Base-by-base conservation (phyloP, 2,888 invertebrate genomes). In the Ecliptopera silaceata region DNA sequence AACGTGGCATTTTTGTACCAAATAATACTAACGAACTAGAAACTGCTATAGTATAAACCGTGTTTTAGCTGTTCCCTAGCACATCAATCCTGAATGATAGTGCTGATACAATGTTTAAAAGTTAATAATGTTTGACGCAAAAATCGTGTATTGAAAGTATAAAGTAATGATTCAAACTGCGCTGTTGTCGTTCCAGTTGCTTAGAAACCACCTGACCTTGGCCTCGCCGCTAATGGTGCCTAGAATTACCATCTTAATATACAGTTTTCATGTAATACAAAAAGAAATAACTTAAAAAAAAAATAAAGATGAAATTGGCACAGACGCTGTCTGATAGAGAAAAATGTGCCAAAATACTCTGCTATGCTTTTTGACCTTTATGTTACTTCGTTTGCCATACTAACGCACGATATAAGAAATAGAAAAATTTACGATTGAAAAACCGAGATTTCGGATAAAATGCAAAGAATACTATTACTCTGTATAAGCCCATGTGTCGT, bases 101-200 rank as follows among this genome's bases (percentile, higher is more conserved):
- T 60, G 15, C 46, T 26, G 26, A 8, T 26, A 6, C 52, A 48
- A 36, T 20, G 32, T 51, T 68, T 61, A 64, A 45, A 26, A 54
- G 52, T 53, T 64, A 66, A 70, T 66, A 67, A 65, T 38, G 64
- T 59, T 57, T 59, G 63, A 56, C 55, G 59, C 50, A 56, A 59
- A 70, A 70, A 67, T 63, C 70, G 69, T 74, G 72, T 61, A 51
- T 52, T 63, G 59, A 32, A 56, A 50, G 51, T 60, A 56, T 59
- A 51, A 58, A 47, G 56, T 47, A n/a, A 59, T 50, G 38, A 43
- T 46, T 46, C 46, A 67, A 65, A 11, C 39, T 58, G 61, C 56
- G 69, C 65, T 74, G 77, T 77, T 77, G 77, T 69, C 64, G 63
- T 66, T 59, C 38, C 15, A 46, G 75, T 77, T 75, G 74, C 75